These are phyloP conservation scores for Podarcis muralis DNA, from an alignment of 2,113 vertebrate genomes.

Conservation along the genomic window DNA sequence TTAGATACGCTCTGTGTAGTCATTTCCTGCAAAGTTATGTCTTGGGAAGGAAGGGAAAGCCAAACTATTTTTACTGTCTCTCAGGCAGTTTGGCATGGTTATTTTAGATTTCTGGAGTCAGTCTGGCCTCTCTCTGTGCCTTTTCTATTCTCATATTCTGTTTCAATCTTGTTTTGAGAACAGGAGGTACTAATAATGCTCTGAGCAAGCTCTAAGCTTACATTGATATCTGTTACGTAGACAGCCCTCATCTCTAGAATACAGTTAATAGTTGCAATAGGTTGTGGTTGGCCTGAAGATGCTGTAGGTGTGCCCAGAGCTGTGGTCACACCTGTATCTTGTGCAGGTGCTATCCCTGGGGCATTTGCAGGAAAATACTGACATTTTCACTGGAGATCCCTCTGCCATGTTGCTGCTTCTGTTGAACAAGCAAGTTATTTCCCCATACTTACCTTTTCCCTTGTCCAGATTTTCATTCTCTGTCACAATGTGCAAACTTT, in stretches of 20 bases:
- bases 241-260: neutral
- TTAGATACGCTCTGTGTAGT: neutral
- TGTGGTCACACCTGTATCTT: neutral
- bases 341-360: neutral
- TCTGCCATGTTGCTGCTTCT: neutral
- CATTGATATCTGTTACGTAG: neutral
- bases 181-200: neutral
- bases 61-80: slow-evolving; percentile 7
- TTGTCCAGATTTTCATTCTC: neutral
- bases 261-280: neutral
- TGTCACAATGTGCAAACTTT: neutral
- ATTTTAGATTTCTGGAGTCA: slow-evolving; percentile 21
- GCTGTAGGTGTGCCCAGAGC: too few relatives aligned
- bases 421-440: neutral
- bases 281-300: neutral
- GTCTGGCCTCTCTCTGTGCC: neutral
- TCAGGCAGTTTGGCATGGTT: neutral
- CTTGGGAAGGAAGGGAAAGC: neutral
- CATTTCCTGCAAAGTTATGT: neutral
- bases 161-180: slow-evolving; percentile 21
- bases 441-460: neutral
- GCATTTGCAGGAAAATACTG: neutral
- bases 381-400: neutral
- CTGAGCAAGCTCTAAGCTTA: neutral
- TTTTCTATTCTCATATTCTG: slow-evolving; percentile 14